phyloP scores from a whole-genome alignment of 2,113 vertebrate genomes.

The Dasyornis broadbenti region DNA sequence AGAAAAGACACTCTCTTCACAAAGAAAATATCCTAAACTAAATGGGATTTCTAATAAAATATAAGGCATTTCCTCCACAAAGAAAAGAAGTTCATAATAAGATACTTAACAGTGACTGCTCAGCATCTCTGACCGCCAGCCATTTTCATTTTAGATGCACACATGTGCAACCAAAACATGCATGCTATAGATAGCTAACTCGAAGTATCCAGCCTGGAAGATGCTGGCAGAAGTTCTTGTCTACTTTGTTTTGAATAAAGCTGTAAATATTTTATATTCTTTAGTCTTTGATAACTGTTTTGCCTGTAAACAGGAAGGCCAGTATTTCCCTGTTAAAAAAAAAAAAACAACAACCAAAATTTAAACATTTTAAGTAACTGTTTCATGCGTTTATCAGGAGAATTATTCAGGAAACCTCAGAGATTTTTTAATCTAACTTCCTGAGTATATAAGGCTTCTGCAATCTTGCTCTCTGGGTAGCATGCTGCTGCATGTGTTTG shows the following conservation, averaged over 20 bases:
- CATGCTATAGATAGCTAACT: background rate
- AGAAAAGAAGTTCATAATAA: background rate
- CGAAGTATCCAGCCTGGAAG: background rate
- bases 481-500: accelerated
- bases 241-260: background rate
- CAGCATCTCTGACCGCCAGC: background rate
- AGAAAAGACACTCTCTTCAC: background rate
- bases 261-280: background rate
- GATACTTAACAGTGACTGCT: background rate
- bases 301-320: background rate
- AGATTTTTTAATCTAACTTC: background rate
- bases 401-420: background rate
- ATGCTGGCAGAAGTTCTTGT: background rate
- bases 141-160: background rate
- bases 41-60: background rate
- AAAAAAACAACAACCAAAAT: background rate
- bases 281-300: background rate
- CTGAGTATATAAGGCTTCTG: background rate
- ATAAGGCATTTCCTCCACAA: background rate
- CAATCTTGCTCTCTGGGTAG: background rate
- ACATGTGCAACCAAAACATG: background rate
- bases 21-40: background rate
- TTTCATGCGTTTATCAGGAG: background rate
- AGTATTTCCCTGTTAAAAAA: background rate
- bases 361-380: background rate